Evolutionary conservation across 2,888 invertebrate genomes (phyloP).

Genomic region (Ophonus ardosiacus): DNA sequence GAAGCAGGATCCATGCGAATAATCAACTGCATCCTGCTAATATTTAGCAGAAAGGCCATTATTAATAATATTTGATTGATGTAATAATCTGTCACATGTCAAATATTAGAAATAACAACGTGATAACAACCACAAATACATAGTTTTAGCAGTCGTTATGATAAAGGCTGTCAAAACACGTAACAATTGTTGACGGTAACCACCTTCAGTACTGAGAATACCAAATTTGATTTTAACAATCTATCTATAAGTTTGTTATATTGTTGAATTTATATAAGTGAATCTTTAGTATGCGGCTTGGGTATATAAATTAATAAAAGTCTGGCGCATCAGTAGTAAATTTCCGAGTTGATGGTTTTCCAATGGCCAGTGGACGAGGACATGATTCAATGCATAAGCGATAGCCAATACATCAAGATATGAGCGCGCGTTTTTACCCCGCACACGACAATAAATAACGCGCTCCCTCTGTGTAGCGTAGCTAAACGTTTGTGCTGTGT

Average conservation of each 20-base stretch:
- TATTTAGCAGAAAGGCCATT: too few species aligned
- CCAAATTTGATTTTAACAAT: too few species aligned
- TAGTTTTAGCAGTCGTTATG: too few species aligned
- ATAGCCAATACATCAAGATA: conserved; percentile 56
- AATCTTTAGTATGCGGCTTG: neutral
- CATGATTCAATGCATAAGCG: conserved; percentile 55
- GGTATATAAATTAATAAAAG: conserved; percentile 43
- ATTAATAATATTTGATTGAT: too few species aligned
- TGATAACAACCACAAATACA: too few species aligned
- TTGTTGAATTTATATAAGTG: neutral
- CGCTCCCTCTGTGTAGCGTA: neutral
- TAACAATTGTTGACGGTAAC: too few species aligned
- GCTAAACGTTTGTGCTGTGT: neutral
- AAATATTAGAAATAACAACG: too few species aligned
- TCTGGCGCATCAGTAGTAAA: conserved; percentile 25
- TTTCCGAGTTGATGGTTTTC: conserved; percentile 44
- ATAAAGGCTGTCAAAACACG: too few species aligned
- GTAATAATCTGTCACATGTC: too few species aligned
- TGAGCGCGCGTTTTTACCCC: conserved; percentile 19
- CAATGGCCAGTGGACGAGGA: conserved; percentile 25
- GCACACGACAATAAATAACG: neutral
- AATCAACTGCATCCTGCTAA: too few species aligned
- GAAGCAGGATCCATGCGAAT: too few species aligned
- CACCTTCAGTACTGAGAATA: too few species aligned
- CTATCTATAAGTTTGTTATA: neutral